Base-by-base conservation (phyloP, 2,888 invertebrate genomes). In the Chouioia cunea region DNA sequence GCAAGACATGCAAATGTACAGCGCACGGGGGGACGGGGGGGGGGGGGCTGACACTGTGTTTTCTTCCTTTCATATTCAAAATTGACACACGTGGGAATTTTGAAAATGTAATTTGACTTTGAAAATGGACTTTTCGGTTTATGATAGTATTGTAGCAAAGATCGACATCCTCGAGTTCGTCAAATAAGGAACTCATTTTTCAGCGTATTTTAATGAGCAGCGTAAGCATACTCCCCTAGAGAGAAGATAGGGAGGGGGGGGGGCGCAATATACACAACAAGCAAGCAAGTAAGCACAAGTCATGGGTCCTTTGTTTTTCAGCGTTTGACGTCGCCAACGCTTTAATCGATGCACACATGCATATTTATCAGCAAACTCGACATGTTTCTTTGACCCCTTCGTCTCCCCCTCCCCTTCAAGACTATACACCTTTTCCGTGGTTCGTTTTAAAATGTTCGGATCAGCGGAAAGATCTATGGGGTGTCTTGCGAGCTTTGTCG, bases 261-360 rank as follows among this genome's bases (percentile, higher is more conserved):
- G 36, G 22, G 16, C 57, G 56, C 48, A 16, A 63, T 27, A 44
- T 18, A 0, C 57, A 8, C 18, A 8, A 10, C 57, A 18, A 18
- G 8, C 22, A 6, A 15, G 16, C 20, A 43, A 14, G 18, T 46
- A 4, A 36, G 16, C 50, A 62, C 15, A 22, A 53, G 36, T 23
- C 6, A 46, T 10, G 50, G 27, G 16, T 20, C 52, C 15, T 60
- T 52, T 63, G 4, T 54, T 23, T 54, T 50, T 27, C 20, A 15
- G 36, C 3, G 48, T 20, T 48, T 44, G 16, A 20, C 44, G 16
- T 27, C 18, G 47, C 0, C 22, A 46, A 8, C 22, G 27, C 60
- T 36, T 63, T 67, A 67, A 71, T 67, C 71, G 67, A 67, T 63
- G 66, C 66, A 18, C 52, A 47, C 64, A 71, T 67, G 67, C 66